Evolutionary conservation across 2,797 vertebrate species (phyloP).

Genomic region (Numenius phaeopus): DNA sequence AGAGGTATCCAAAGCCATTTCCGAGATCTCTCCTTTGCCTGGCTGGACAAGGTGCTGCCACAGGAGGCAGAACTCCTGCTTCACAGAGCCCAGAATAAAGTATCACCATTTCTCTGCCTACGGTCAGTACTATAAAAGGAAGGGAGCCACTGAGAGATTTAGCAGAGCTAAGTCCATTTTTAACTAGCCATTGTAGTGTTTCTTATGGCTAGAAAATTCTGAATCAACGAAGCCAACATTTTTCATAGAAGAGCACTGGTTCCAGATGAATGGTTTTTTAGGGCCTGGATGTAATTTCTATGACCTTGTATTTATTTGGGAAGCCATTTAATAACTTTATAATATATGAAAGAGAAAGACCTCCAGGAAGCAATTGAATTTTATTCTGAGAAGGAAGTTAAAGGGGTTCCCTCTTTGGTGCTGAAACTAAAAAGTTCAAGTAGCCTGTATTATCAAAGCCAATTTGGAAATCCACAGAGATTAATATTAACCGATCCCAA

Average conservation of each 20-base stretch:
- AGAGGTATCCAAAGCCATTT: background rate
- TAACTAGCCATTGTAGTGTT: rapidly evolving
- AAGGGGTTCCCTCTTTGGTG: background rate
- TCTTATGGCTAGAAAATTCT: background rate
- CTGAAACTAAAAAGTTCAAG: background rate
- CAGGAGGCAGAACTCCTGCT: background rate
- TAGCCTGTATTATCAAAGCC: background rate
- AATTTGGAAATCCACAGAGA: background rate
- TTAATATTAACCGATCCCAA: background rate
- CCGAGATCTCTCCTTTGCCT: background rate
- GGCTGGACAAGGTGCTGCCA: background rate
- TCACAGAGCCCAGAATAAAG: background rate
- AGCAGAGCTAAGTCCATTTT: background rate
- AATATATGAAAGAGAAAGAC: background rate
- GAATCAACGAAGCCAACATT: background rate
- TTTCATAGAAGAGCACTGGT: background rate
- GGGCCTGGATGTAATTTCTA: background rate
- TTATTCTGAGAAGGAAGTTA: background rate
- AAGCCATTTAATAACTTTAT: background rate
- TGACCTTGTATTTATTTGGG: background rate
- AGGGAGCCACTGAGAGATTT: background rate
- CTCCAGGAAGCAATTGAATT: background rate
- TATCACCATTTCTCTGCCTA: background rate
- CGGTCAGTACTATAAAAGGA: background rate
- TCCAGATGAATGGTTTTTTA: background rate